Percentiles rank a stretch among this genome's conserved stretches.
Evolutionary conservation across 64 coral and sea anemone species (phyloP).

Genomic region (Orbicella faveolata): DNA sequence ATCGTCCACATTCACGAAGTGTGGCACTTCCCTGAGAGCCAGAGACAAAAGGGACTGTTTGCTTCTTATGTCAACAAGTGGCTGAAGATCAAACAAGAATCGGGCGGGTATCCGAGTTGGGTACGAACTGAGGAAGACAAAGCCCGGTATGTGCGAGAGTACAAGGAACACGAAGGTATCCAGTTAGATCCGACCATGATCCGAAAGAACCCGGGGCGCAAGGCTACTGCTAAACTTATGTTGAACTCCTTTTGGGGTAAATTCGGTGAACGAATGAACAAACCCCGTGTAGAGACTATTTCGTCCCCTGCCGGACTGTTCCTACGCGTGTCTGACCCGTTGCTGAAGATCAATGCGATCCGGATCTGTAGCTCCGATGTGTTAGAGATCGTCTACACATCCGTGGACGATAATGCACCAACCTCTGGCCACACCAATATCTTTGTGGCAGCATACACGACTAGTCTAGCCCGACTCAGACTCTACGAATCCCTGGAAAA

Average conservation of each 20-base stretch:
- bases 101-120: conserved; percentile 20
- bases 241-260: conserved; percentile 38
- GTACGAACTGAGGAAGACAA: conserved; percentile 2
- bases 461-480: too few species aligned
- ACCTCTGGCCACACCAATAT: conserved; percentile 22
- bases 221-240: background rate
- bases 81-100: conserved; percentile 37
- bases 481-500: too few species aligned
- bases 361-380: background rate
- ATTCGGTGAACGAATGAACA: conserved; percentile 23
- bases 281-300: background rate
- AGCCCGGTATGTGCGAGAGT: conserved; percentile 9
- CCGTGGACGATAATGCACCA: background rate
- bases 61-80: conserved; percentile 29
- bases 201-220: conserved; percentile 28
- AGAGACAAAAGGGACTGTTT: conserved; percentile 18
- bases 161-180: conserved; percentile 8
- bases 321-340: too few species aligned
- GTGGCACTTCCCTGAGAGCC: conserved; percentile 7
- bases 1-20: conserved; percentile 24
- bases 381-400: background rate
- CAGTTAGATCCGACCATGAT: background rate
- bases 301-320: too few species aligned
- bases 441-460: too few species aligned
- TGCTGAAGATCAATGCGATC: background rate